Evolutionary conservation across 2,113 vertebrate genomes (phyloP).

Genomic region (Chlorodrepanis virens): DNA sequence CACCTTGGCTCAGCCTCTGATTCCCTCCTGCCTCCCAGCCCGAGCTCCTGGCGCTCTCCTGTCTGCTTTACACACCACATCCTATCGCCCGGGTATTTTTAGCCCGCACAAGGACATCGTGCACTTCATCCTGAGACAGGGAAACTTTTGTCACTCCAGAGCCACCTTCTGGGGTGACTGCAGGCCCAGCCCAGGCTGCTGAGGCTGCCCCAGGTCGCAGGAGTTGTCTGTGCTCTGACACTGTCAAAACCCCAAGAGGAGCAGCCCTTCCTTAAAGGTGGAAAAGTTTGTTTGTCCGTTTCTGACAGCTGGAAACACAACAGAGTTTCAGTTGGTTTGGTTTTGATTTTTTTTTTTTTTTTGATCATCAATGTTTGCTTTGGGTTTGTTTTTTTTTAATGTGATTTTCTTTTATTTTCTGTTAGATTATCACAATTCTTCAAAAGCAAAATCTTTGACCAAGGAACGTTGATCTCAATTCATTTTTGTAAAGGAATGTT

Average conservation of each 20-base stretch:
- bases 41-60: neutral
- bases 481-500: neutral
- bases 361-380: accelerated
- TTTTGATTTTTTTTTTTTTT: neutral
- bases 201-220: neutral
- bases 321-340: neutral
- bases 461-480: neutral
- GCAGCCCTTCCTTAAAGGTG: neutral
- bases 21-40: neutral
- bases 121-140: neutral
- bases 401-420: neutral
- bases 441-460: neutral
- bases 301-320: neutral
- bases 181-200: neutral
- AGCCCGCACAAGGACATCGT: neutral
- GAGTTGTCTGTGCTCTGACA: neutral
- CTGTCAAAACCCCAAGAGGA: neutral
- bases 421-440: neutral
- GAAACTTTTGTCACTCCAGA: neutral
- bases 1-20: neutral
- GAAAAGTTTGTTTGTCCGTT: neutral
- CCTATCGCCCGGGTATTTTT: neutral
- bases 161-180: accelerated
- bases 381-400: neutral
- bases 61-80: neutral